Evolutionary conservation across 2,888 invertebrate genomes (phyloP).

Genomic region (Caenorhabditis becei): DNA sequence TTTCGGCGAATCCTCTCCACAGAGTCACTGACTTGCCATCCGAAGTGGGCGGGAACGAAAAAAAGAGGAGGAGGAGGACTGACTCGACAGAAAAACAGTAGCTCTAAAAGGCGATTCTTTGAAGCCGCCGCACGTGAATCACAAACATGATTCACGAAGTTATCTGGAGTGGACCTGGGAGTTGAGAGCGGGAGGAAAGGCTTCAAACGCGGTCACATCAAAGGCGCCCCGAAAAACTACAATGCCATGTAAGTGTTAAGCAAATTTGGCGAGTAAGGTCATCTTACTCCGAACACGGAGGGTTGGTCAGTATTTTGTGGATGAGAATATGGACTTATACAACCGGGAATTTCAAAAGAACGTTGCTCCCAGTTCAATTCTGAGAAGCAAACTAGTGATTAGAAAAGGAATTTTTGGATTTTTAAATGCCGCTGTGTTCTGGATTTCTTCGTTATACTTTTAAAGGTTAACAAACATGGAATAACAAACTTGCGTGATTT

Average conservation of each 20-base stretch:
- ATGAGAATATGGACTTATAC: too few relatives aligned
- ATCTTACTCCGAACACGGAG: not conserved
- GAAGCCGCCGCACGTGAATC: conserved; percentile 37
- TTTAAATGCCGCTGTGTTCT: too few relatives aligned
- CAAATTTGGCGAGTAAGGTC: conserved; percentile 10
- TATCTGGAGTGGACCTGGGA: conserved; percentile 20
- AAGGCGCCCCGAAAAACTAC: conserved; percentile 7
- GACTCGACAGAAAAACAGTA: not conserved
- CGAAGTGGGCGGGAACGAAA: conserved; percentile 20
- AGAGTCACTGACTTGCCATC: conserved; percentile 20
- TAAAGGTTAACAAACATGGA: too few relatives aligned
- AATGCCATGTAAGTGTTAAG: conserved; percentile 13
- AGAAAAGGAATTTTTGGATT: too few relatives aligned
- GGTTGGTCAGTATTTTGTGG: too few relatives aligned
- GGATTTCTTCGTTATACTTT: too few relatives aligned
- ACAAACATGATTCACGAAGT: conserved; percentile 10
- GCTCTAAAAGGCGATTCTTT: conserved; percentile 32
- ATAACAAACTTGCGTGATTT: not conserved
- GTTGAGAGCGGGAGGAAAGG: too few relatives aligned
- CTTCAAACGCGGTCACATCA: conserved; percentile 7
- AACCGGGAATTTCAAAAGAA: too few relatives aligned
- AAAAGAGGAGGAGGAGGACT: conserved; percentile 4
- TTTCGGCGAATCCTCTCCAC: conserved; percentile 50
- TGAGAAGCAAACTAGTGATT: too few relatives aligned
- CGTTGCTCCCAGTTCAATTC: too few relatives aligned